These are phyloP conservation scores for Litocranius walleri DNA, from an alignment of 2,113 vertebrate species.

Conservation along the genomic window DNA sequence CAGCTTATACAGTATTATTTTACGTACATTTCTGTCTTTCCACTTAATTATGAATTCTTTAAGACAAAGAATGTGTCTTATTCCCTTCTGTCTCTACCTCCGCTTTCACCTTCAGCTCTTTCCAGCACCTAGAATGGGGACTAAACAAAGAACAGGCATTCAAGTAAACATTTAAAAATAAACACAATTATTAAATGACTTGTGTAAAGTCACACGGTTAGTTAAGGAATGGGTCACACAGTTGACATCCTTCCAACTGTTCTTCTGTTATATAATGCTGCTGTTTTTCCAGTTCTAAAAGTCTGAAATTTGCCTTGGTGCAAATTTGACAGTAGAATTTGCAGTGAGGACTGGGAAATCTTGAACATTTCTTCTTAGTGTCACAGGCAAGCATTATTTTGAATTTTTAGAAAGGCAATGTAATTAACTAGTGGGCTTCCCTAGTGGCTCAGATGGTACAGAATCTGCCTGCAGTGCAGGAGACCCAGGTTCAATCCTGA, in stretches of 20 bases:
- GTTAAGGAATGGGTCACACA: not conserved
- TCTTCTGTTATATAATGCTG: not conserved
- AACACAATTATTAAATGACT: not conserved
- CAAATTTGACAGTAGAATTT: conserved; percentile 7
- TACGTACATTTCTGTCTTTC: not conserved
- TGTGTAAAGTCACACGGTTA: not conserved
- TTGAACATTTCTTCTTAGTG: not conserved
- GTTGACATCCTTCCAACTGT: not conserved
- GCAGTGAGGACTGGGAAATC: not conserved
- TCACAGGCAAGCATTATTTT: not conserved
- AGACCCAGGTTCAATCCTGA: not conserved
- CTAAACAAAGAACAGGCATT: not conserved
- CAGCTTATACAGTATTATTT: not conserved
- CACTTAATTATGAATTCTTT: conserved; percentile 7
- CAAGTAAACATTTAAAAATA: not conserved
- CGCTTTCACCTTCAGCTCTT: not conserved
- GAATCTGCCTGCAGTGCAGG: not conserved
- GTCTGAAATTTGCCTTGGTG: not conserved
- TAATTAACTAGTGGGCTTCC: not conserved
- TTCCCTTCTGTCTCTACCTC: not conserved
- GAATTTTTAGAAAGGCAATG: not conserved
- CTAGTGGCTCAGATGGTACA: not conserved
- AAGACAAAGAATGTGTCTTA: not conserved
- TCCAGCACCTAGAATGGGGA: not conserved
- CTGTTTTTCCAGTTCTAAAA: not conserved